phyloP scores from a whole-genome alignment of 2,797 vertebrate species.

The Ispidina picta region DNA sequence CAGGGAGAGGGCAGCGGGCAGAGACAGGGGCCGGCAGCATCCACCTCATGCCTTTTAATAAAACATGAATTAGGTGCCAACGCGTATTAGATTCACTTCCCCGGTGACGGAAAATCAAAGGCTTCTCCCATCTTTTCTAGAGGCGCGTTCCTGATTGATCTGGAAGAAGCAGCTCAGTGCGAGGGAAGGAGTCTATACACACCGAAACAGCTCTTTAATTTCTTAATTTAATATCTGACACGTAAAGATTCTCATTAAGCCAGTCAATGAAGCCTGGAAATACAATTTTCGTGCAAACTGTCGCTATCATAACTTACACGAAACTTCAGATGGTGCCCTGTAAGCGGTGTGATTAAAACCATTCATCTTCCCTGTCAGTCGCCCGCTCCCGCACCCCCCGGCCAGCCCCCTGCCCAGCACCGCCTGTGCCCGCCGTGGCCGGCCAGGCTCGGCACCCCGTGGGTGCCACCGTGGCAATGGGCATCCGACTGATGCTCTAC shows the following conservation, averaged over 20 bases:
- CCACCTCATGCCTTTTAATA: slow-evolving; percentile 73
- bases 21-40: slow-evolving; percentile 2
- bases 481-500: not conserved
- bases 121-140: slow-evolving; percentile 75
- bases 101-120: slow-evolving; percentile 76
- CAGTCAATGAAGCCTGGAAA: slow-evolving; percentile 86
- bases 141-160: slow-evolving; percentile 72
- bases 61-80: slow-evolving; percentile 77
- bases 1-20: slow-evolving; percentile 11
- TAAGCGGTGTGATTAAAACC: slow-evolving; percentile 84
- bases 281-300: slow-evolving; percentile 87
- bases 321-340: slow-evolving; percentile 80
- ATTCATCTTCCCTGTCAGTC: slow-evolving; percentile 82
- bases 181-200: slow-evolving; percentile 71
- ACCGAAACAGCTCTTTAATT: slow-evolving; percentile 79
- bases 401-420: accelerated
- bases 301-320: slow-evolving; percentile 83
- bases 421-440: not conserved
- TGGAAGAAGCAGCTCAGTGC: slow-evolving; percentile 62
- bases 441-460: accelerated
- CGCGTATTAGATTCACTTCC: slow-evolving; percentile 70
- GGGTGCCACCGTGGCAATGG: accelerated
- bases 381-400: slow-evolving; percentile 65
- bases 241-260: slow-evolving; percentile 87
- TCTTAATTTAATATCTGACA: slow-evolving; percentile 87